Conservation (phyloP, 2,113 vertebrate genomes). For the Poeciliopsis prolifica region DNA sequence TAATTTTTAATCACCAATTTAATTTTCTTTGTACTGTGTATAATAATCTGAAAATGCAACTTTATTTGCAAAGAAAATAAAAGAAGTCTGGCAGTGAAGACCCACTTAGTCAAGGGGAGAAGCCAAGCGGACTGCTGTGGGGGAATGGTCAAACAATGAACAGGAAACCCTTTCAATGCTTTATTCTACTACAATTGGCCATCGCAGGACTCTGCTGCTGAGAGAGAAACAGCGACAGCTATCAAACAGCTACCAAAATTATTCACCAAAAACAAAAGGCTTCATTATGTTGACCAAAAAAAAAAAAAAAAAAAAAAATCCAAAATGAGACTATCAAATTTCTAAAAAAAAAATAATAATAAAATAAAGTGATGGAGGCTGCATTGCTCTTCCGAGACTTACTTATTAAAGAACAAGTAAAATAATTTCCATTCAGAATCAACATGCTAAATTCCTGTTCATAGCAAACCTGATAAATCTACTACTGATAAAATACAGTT, state of each 20-base stretch:
- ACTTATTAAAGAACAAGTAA: neutral
- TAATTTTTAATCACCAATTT: constrained; percentile 85
- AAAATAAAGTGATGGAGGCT: neutral
- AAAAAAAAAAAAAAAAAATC: constrained; percentile 9
- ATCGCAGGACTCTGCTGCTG: constrained; percentile 46
- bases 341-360: neutral
- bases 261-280: constrained; percentile 40
- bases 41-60: constrained; percentile 77
- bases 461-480: neutral
- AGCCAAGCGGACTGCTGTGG: constrained; percentile 48
- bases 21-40: constrained; percentile 80
- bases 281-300: constrained; percentile 25
- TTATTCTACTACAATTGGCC: constrained; percentile 64
- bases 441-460: neutral
- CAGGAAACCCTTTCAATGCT: constrained; percentile 69
- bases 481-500: neutral
- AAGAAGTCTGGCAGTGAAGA: constrained; percentile 63
- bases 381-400: neutral
- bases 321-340: neutral
- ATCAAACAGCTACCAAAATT: constrained; percentile 18
- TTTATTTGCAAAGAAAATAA: constrained; percentile 73
- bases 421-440: neutral
- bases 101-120: constrained; percentile 51
- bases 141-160: constrained; percentile 68
- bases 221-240: constrained; percentile 37